Base-by-base conservation (phyloP, 2,888 invertebrate genomes). In the Caenorhabditis imperialis region DNA sequence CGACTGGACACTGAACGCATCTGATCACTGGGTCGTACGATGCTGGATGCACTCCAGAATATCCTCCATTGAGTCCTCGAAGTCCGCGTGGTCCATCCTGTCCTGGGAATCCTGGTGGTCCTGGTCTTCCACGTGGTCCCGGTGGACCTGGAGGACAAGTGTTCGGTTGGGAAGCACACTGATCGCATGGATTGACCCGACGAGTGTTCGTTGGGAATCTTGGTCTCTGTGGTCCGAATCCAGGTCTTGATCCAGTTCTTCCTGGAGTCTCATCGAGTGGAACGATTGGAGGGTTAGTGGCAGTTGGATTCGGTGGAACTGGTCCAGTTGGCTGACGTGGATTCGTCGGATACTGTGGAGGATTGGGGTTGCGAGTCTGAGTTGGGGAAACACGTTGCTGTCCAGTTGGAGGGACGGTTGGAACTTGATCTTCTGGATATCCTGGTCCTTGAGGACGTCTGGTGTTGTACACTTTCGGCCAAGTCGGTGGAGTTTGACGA, bases 61-160 rank as follows among this genome's bases (percentile, higher is more conserved):
- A 57, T 18, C 53, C 69, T 8, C 75, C 75, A n/a, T 65, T 71
- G 0, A 71, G 30, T 38, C 75, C 75, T 3, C 70, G 60, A 22
- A 65, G 48, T 20, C 75, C 75, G 35, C 70, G 48, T 60, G 60
- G 71, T 27, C 75, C 75, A 40, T 75, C 71, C 63, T 69, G 60
- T 45, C 78, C 78, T 12, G 78, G 75, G 44, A 71, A 63, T 40
- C 78, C 78, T 18, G 73, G 73, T 22, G 70, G 69, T 40, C 75
- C 75, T 18, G 78, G 78, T 16, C 73, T 33, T 18, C 75, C 75
- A 30, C 70, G 58, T 6, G 75, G 75, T 23, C 75, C 75, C 23
- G 75, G 75, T 33, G 75, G 70, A 3, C 75, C 75, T 2, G 72
- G 6, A 23, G 75, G 71, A 22, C 75, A 76, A 23, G 35, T 65